These are phyloP conservation scores for Erethizon dorsatum DNA, from an alignment of 2,797 vertebrate genomes.

Conservation along the genomic window DNA sequence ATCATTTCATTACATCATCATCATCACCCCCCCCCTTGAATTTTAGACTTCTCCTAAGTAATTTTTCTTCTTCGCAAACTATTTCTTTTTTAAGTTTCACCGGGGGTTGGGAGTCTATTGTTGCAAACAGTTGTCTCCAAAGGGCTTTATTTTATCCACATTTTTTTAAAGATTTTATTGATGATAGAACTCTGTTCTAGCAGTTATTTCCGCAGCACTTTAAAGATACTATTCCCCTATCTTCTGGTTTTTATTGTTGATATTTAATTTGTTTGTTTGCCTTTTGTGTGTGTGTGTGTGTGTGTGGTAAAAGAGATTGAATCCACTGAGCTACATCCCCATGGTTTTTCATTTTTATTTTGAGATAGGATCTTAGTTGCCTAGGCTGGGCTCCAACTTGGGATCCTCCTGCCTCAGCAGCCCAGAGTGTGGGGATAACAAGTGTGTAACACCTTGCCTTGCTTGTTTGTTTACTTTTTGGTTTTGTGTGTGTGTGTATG, in stretches of 20 bases:
- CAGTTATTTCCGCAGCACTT: background rate
- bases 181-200: background rate
- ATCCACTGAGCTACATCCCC: background rate
- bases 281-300: no score
- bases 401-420: background rate
- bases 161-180: background rate
- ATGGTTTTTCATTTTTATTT: background rate
- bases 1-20: background rate
- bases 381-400: background rate
- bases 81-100: constrained; percentile 41
- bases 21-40: constrained; percentile 35
- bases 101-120: background rate
- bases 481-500: background rate
- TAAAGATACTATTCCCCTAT: background rate
- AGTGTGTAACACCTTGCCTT: background rate
- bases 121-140: constrained; percentile 10
- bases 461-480: background rate
- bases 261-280: background rate
- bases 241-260: constrained; percentile 48
- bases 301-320: background rate
- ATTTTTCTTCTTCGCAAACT: constrained; percentile 29
- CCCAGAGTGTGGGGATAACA: background rate
- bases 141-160: background rate
- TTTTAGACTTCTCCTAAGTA: background rate
- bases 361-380: background rate